Evolutionary conservation across 2,888 invertebrate species (phyloP), one percentile per base, ranked within the genome.

Genomic region (Cataglyphis livida): DNA sequence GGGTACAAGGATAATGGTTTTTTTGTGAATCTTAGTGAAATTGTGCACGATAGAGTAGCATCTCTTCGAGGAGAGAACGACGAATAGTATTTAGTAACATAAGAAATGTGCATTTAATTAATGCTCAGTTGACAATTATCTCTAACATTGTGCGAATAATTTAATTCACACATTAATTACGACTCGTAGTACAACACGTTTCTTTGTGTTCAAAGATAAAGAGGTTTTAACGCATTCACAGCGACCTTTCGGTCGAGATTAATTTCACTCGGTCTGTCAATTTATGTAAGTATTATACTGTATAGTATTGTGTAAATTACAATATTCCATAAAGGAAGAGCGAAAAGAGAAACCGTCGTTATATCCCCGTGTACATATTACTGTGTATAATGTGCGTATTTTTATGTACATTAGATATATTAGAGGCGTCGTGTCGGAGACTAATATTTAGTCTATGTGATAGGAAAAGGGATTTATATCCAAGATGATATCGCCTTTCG

Each of bases 391-490:
- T 74, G 84, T 41, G 18, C 64, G 62, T 48, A 21, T 51, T 75
- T 66, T 62, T 51, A n/a, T 21, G 59, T n/a, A 38, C 35, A 6
- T 35, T 62, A 38, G 15, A 12, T 18, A 81, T 70, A 38, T 59
- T 62, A 82, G 21, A 82, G 18, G 28, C 71, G 44, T 32, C 71
- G 54, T 18, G 25, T 59, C 25, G 44, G 68, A 64, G 85, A 87
- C 88, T 85, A 85, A 88, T 88, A 87, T 87, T 87, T 88, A 87
- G 84, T 76, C 87, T 74, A 75, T 64, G 57, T 62, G 57, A 68
- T 51, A 32, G 68, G n/a, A 28, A 41, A n/a, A 76, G 32, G 38
- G 74, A 59, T 74, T 79, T 59, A 62, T 59, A 51, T 61, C 57
- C 51, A 61, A 74, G 57, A 76, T 54, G 65, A 75, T 71, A 84